phyloP scores from a whole-genome alignment of 2,113 vertebrate species.

The Pachypanchax playfairii region DNA sequence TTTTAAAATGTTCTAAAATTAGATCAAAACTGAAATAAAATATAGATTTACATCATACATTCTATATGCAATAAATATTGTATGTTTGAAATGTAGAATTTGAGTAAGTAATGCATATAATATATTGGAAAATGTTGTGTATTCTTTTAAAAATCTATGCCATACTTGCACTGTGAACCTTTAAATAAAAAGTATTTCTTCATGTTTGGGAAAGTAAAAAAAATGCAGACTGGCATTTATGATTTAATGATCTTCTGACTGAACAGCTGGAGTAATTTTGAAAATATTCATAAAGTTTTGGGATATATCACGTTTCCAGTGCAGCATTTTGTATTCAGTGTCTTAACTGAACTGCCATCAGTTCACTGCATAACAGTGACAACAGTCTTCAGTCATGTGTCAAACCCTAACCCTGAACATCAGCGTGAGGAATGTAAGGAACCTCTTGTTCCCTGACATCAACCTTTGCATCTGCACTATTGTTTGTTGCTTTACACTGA shows the following conservation, averaged over 20 bases:
- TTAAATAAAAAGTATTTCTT: too few relatives aligned
- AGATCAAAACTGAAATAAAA: not conserved
- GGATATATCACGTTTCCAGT: constrained; percentile 24
- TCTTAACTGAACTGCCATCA: constrained; percentile 19
- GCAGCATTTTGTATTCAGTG: not conserved
- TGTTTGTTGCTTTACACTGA: constrained; percentile 9
- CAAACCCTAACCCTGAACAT: not conserved
- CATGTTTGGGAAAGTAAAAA: too few relatives aligned
- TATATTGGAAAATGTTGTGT: too few relatives aligned
- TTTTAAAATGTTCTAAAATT: not conserved
- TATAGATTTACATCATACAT: not conserved
- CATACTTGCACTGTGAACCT: too few relatives aligned
- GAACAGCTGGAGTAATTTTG: too few relatives aligned
- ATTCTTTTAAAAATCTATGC: too few relatives aligned
- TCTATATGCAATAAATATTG: too few relatives aligned
- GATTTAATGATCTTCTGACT: too few relatives aligned
- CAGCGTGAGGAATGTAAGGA: not conserved
- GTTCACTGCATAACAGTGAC: not conserved
- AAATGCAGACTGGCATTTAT: too few relatives aligned
- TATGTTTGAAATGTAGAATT: too few relatives aligned
- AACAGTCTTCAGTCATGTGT: constrained; percentile 8
- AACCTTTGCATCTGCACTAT: constrained; percentile 8
- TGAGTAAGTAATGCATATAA: too few relatives aligned
- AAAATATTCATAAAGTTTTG: too few relatives aligned
- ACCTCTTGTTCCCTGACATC: constrained; percentile 1